These are phyloP conservation scores for Synanthedon tipuliformis DNA, from an alignment of 2,888 invertebrate genomes.

Conservation along the genomic window DNA sequence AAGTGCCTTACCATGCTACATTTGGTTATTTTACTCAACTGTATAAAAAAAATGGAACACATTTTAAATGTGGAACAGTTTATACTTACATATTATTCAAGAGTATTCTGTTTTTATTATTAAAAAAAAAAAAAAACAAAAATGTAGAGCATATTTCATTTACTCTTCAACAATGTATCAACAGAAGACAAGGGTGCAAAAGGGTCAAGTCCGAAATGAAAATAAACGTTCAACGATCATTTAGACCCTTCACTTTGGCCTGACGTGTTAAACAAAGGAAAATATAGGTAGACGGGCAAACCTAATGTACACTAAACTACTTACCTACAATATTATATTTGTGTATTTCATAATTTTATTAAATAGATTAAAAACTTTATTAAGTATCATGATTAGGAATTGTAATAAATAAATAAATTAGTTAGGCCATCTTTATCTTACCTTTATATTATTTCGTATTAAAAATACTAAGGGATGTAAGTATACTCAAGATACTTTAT, in stretches of 20 bases:
- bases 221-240: constrained; percentile 56
- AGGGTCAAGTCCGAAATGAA: constrained; percentile 50
- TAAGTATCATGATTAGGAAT: not conserved
- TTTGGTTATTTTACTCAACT: no score
- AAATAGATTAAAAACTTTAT: not conserved
- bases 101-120: constrained; percentile 23
- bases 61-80: no score
- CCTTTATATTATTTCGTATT: no score
- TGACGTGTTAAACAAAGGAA: constrained; percentile 30
- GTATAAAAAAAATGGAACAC: no score
- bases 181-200: constrained; percentile 57
- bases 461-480: no score
- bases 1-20: no score
- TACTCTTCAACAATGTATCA: constrained; percentile 58
- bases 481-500: no score
- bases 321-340: no score
- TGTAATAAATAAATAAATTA: not conserved
- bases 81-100: no score
- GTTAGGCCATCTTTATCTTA: no score
- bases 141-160: constrained; percentile 50
- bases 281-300: constrained; percentile 6
- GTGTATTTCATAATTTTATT: not conserved
- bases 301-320: not conserved
- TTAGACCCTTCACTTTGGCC: constrained; percentile 34
- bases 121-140: constrained; percentile 31